Percentiles rank a stretch among this genome's conserved stretches.
These are phyloP conservation scores for Heterocephalus glaber DNA, from an alignment of 2,113 vertebrate species.

Conservation along the genomic window DNA sequence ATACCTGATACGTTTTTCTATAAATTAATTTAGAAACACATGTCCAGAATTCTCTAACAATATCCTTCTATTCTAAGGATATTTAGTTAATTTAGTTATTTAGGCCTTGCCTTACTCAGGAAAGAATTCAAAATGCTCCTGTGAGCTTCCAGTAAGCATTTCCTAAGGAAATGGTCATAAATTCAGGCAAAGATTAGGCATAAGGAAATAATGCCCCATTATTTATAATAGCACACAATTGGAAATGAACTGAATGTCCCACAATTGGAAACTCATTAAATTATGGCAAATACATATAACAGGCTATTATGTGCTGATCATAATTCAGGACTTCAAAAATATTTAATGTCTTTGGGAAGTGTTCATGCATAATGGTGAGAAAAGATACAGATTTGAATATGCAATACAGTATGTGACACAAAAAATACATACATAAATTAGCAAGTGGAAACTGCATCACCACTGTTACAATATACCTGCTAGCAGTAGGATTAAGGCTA, in stretches of 20 bases:
- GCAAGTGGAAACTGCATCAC: background rate
- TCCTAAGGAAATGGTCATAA: constrained; percentile 60
- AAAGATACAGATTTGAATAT: constrained; percentile 65
- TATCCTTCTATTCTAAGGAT: constrained; percentile 35
- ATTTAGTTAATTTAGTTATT: constrained; percentile 49
- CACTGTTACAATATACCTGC: constrained; percentile 13
- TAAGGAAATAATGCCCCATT: constrained; percentile 59
- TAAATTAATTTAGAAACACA: constrained; percentile 28
- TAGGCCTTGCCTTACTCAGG: background rate
- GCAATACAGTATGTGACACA: constrained; percentile 23
- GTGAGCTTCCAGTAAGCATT: constrained; percentile 38
- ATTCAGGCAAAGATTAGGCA: constrained; percentile 58
- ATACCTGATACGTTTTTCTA: background rate
- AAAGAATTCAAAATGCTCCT: constrained; percentile 57
- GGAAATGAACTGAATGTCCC: constrained; percentile 56
- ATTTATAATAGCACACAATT: constrained; percentile 57
- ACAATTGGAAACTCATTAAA: constrained; percentile 62
- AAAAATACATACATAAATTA: constrained; percentile 59
- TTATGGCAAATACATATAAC: constrained; percentile 43
- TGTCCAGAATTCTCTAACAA: background rate
- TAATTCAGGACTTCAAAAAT: constrained; percentile 65
- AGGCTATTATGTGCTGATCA: constrained; percentile 40
- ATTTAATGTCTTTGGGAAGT: constrained; percentile 63
- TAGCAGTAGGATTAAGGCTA: constrained; percentile 16
- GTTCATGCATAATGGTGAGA: constrained; percentile 63